Conservation (phyloP, 1,140 invertebrate genomes). For the Drosophila subpulchrella region DNA sequence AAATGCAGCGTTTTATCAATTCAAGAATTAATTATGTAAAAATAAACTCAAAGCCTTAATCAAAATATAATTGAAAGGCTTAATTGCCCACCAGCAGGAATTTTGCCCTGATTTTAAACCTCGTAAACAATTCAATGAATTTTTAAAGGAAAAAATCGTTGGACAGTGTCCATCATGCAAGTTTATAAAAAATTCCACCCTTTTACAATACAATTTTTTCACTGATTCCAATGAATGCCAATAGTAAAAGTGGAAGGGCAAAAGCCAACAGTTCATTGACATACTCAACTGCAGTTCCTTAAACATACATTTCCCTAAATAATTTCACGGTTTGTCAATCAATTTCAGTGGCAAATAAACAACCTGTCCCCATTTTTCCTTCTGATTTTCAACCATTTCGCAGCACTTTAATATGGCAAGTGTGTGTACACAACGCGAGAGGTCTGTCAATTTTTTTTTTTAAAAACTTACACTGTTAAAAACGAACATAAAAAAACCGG, state of each 20-base stretch:
- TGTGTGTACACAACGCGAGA: conserved; percentile 18
- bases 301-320: conserved; percentile 15
- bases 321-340: conserved; percentile 20
- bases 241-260: neutral
- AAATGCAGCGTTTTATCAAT: neutral
- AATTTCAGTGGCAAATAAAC: conserved; percentile 14
- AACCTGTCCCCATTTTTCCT: neutral
- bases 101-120: no score
- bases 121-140: neutral
- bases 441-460: neutral
- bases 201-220: neutral
- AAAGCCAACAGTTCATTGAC: conserved; percentile 8
- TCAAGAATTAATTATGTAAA: neutral
- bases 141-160: neutral
- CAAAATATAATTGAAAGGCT: neutral
- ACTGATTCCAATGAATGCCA: neutral
- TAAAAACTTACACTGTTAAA: conserved; percentile 4
- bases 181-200: neutral
- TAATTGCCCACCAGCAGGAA: no score
- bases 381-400: neutral
- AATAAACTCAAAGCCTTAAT: no score
- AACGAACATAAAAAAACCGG: no score
- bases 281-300: conserved; percentile 1
- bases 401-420: conserved; percentile 1
- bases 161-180: neutral